These are phyloP conservation scores for Zoanthus gigantus DNA, from an alignment of 92 coral and sea anemone genomes.

Conservation along the genomic window DNA sequence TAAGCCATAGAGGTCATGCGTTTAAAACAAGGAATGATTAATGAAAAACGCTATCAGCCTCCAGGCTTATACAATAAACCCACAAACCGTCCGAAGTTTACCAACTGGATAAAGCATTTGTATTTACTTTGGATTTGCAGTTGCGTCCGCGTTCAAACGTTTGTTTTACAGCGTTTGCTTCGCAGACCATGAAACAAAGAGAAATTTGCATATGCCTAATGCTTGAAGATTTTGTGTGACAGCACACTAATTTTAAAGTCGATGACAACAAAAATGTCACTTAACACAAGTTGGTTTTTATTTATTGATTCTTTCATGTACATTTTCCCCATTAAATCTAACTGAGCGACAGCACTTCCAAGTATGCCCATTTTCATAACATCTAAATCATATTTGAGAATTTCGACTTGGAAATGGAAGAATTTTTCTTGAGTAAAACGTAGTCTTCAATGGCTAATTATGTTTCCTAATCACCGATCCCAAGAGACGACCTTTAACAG, in stretches of 20 bases:
- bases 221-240: slow-evolving; percentile 52
- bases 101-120: slow-evolving; percentile 70
- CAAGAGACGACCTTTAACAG: slow-evolving; percentile 56
- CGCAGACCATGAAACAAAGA: slow-evolving; percentile 67
- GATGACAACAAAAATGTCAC: slow-evolving; percentile 9
- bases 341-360: slow-evolving; percentile 13
- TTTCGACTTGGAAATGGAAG: not conserved
- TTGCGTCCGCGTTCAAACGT: slow-evolving; percentile 60
- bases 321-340: not conserved
- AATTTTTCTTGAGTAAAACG: slow-evolving; percentile 39
- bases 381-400: slow-evolving; percentile 10
- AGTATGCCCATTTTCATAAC: slow-evolving; percentile 1
- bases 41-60: not conserved
- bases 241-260: not conserved
- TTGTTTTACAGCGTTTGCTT: slow-evolving; percentile 75
- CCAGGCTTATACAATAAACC: not conserved
- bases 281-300: slow-evolving; percentile 12
- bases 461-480: slow-evolving; percentile 73
- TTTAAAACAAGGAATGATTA: not conserved
- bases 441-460: slow-evolving; percentile 73
- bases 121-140: slow-evolving; percentile 73
- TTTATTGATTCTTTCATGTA: slow-evolving; percentile 19
- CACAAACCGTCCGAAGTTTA: slow-evolving; percentile 68
- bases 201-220: slow-evolving; percentile 88
- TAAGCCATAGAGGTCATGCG: slow-evolving; percentile 7